Evolutionary conservation across 2,797 vertebrate genomes (phyloP), one percentile per base, ranked within the genome.

Genomic region (Periparus ater): DNA sequence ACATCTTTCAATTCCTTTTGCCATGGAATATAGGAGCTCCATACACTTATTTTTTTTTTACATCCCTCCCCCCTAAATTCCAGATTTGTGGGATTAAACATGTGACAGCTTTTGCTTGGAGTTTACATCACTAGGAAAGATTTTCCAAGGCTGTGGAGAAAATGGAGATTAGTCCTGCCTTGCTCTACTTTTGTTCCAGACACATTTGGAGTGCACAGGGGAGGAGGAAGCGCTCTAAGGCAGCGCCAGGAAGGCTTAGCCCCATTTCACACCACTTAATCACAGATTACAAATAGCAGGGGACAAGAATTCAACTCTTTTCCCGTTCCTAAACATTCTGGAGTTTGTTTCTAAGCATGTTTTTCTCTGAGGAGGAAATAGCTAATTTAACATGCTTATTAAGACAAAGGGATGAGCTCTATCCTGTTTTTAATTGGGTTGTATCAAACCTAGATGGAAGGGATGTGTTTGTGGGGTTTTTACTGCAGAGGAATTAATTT

Each of bases 261-360:
- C 87, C 91, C 89, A 94, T 75, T 94, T 97, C 95, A 91, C 63
- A 96, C 83, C 45, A 55, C 38, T 96, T 94, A 92, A 95, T 94
- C 95, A 89, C 42, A 93, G 76, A 65, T 93, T 96, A 85, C 86
- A 88, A 84, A 90, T 70, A 89, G 77, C 93, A 88, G 81, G 92
- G 65, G 93, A 88, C 83, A 29, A 78, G 51, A 94, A 95, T 92
- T 51, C 84, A 68, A 63, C 40, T 51, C 47, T 53, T 71, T 75
- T 18, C 42, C 83, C 42, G 2, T 38, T 85, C 53, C 54, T 85
- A 72, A 57, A 81, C 17, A 18, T 78, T 32, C 50, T 2, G 30
- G 38, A n/a, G 62, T 61, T 88, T 83, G 50, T 82, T 92, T 88
- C 50, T 21, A 45, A 38, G 32, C 40, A 1, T 61, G 48, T 70